phyloP scores from a whole-genome alignment of 2,113 vertebrate species.

The Notechis scutatus region DNA sequence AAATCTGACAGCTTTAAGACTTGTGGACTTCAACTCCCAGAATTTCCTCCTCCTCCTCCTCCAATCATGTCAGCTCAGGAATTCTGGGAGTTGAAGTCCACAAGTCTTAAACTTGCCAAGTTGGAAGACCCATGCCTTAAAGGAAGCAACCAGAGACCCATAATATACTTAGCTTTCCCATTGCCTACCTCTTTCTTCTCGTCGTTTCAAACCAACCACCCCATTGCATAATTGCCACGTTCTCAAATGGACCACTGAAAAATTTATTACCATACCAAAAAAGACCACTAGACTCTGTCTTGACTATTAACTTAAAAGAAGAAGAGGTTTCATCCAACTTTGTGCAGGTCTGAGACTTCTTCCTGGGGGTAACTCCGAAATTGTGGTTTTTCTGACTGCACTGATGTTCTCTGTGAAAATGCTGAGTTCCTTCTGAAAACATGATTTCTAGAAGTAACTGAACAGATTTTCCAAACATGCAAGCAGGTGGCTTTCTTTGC shows the following conservation, averaged over 20 bases:
- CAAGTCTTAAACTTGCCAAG: too few relatives aligned
- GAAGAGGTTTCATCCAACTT: neutral
- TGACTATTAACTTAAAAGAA: neutral
- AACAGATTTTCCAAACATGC: neutral
- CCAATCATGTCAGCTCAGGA: too few relatives aligned
- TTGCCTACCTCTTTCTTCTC: neutral
- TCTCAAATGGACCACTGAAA: neutral
- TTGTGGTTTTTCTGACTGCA: neutral
- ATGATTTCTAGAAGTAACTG: neutral
- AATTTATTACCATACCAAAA: neutral
- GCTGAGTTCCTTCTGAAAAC: neutral
- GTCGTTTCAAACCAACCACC: neutral
- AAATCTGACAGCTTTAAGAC: too few relatives aligned
- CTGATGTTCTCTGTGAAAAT: too few relatives aligned
- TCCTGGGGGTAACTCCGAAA: neutral
- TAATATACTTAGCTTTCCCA: neutral
- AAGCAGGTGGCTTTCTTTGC: neutral
- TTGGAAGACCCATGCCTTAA: neutral
- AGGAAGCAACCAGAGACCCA: neutral
- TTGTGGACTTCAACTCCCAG: too few relatives aligned
- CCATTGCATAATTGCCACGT: neutral
- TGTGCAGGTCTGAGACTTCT: neutral
- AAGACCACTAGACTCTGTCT: neutral
- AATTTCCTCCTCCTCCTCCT: too few relatives aligned
- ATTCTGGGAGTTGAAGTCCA: too few relatives aligned